These are phyloP conservation scores for Brenthis ino DNA, from an alignment of 2,888 invertebrate species.

Conservation along the genomic window DNA sequence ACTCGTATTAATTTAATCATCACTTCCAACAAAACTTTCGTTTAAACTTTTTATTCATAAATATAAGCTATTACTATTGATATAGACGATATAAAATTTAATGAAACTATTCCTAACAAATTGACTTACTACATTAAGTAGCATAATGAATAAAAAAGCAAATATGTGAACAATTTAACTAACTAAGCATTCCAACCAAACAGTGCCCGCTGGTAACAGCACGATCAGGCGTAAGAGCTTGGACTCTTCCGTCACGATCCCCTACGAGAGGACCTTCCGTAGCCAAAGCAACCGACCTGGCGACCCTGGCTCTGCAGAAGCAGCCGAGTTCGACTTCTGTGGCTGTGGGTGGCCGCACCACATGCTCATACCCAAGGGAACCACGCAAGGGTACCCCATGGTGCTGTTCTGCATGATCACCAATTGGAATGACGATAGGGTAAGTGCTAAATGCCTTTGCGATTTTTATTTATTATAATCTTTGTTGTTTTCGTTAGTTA, in stretches of 20 bases:
- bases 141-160: no score
- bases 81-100: no score
- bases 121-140: no score
- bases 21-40: no score
- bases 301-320: conserved; percentile 70
- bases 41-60: no score
- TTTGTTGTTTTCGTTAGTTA: no score
- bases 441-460: conserved; percentile 47
- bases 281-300: conserved; percentile 84
- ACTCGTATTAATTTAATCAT: no score
- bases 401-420: conserved; percentile 91
- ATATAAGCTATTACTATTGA: no score
- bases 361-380: conserved; percentile 89
- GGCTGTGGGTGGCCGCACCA: conserved; percentile 95
- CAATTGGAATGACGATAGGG: conserved; percentile 86
- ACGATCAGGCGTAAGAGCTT: conserved; percentile 84
- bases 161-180: no score
- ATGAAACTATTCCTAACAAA: no score
- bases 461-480: not conserved
- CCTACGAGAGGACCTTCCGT: conserved; percentile 91
- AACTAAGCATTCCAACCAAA: no score
- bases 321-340: conserved; percentile 88
- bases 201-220: conserved; percentile 87
- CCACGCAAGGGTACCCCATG: conserved; percentile 83
- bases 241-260: conserved; percentile 91